Percentiles rank a stretch among this genome's conserved stretches.
These are phyloP conservation scores for Pyrrhosoma nymphula DNA, from an alignment of 2,888 invertebrate species.

Conservation along the genomic window DNA sequence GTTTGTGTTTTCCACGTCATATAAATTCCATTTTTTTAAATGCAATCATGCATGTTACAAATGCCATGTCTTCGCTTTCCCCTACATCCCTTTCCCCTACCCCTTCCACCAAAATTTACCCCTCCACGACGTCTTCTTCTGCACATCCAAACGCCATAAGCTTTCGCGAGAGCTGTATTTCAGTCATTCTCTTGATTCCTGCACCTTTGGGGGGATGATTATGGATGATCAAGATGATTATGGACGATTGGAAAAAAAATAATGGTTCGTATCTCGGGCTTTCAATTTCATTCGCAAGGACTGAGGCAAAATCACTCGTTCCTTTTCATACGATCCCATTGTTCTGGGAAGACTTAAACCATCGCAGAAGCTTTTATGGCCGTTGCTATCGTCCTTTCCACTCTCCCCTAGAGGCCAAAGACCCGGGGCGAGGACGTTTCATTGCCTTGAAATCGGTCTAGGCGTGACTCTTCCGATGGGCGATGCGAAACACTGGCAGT, in stretches of 20 bases:
- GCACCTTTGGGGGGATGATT: no score
- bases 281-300: not conserved
- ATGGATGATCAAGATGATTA: no score
- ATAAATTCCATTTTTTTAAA: no score
- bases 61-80: no score
- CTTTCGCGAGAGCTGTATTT: no score
- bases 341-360: not conserved
- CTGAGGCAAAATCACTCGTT: not conserved
- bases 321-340: not conserved
- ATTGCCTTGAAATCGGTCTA: not conserved
- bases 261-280: not conserved
- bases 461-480: not conserved
- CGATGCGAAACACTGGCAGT: not conserved
- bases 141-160: no score
- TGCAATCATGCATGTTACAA: no score
- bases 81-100: no score
- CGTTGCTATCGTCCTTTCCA: not conserved
- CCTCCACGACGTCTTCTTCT: no score
- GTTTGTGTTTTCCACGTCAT: no score
- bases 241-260: not conserved
- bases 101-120: no score
- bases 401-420: not conserved
- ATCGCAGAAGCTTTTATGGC: not conserved
- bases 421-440: not conserved
- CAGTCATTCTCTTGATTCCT: no score